Conservation (phyloP, 1,140 invertebrate species). For the Xylocopa sonorina region DNA sequence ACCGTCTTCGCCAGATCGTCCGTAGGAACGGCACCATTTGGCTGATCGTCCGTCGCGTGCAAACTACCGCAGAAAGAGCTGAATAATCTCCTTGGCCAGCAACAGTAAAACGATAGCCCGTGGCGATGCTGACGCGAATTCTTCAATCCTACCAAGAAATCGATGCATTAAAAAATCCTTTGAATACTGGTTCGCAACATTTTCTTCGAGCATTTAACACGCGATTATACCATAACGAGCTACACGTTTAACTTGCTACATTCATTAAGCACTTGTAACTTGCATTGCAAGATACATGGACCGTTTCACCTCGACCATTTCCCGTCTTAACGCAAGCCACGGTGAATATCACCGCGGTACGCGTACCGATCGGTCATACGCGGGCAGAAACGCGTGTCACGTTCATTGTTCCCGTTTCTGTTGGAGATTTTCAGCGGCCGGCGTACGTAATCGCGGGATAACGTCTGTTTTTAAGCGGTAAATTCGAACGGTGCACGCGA, state of each 20-base stretch:
- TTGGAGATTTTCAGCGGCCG: conserved; percentile 27
- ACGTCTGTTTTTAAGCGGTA: conserved; percentile 67
- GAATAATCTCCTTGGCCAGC: conserved; percentile 20
- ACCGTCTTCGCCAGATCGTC: conserved; percentile 63
- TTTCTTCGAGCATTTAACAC: too few relatives aligned
- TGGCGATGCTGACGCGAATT: not conserved
- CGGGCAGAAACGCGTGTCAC: conserved; percentile 13
- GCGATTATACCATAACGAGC: too few relatives aligned
- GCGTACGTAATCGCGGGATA: conserved; percentile 62
- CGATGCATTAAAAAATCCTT: too few relatives aligned
- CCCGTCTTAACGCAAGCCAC: not conserved
- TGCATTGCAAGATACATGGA: too few relatives aligned
- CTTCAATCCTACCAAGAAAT: not conserved
- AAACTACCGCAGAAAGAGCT: conserved; percentile 9
- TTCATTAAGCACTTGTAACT: too few relatives aligned
- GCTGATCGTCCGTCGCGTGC: conserved; percentile 31
- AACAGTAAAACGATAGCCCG: not conserved
- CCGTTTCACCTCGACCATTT: too few relatives aligned
- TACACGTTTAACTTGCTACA: too few relatives aligned
- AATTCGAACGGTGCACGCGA: conserved; percentile 53
- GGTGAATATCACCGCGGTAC: not conserved
- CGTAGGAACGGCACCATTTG: conserved; percentile 61
- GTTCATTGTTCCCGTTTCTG: not conserved
- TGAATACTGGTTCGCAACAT: not conserved
- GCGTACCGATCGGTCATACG: not conserved